These are phyloP conservation scores for Cettia cetti DNA, from an alignment of 2,113 vertebrate species.

Conservation along the genomic window DNA sequence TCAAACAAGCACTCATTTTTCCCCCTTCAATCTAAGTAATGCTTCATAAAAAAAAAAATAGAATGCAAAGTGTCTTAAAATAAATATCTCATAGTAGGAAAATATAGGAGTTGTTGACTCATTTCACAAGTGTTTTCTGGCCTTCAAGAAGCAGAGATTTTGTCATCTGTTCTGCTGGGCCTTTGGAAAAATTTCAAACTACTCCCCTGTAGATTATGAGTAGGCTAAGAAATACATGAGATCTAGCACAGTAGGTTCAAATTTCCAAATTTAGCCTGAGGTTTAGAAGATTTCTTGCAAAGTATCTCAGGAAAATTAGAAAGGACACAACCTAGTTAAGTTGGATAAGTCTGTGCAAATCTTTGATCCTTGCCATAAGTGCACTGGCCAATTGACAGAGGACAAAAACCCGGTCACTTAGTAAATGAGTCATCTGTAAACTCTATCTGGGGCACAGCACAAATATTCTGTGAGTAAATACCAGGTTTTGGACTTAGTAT, in stretches of 20 bases:
- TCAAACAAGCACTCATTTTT: not conserved
- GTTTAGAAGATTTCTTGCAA: not conserved
- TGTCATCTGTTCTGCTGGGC: not conserved
- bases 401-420: not conserved
- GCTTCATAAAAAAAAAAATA: not conserved
- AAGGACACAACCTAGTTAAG: not conserved
- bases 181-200: not conserved
- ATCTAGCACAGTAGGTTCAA: not conserved
- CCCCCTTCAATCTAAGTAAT: not conserved
- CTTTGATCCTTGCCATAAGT: not conserved
- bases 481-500: not conserved
- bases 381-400: fast-evolving
- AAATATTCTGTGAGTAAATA: not conserved
- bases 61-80: not conserved
- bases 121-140: not conserved
- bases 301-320: not conserved
- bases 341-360: not conserved
- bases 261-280: not conserved
- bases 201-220: not conserved
- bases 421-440: not conserved
- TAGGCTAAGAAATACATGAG: not conserved
- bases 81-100: not conserved
- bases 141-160: not conserved
- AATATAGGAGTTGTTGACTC: not conserved
- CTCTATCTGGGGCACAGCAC: not conserved